These are phyloP conservation scores for Globia sparganii DNA, from an alignment of 2,888 invertebrate genomes.

Conservation along the genomic window DNA sequence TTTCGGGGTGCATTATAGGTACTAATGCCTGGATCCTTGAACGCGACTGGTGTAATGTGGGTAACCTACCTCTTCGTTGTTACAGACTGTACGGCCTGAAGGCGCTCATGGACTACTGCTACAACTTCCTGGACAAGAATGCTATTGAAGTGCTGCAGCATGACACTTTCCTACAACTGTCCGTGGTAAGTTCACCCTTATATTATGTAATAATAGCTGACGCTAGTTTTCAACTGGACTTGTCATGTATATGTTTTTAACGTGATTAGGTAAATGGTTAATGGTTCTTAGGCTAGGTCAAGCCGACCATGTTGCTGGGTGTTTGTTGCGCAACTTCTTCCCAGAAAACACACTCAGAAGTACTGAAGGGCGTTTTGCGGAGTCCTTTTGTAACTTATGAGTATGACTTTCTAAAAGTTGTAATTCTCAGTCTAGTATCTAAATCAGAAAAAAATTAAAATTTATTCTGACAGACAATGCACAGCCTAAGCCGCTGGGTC, in stretches of 20 bases:
- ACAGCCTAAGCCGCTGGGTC: too few species aligned
- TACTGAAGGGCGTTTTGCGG: too few species aligned
- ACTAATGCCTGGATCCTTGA: not conserved
- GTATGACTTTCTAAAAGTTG: too few species aligned
- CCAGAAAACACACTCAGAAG: too few species aligned
- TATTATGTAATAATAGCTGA: too few species aligned
- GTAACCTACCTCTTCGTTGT: not conserved
- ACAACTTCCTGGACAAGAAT: conserved; percentile 97
- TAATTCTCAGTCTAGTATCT: too few species aligned
- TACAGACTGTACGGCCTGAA: conserved; percentile 91
- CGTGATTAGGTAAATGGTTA: not conserved
- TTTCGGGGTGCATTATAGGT: too few species aligned
- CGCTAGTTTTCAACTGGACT: not conserved
- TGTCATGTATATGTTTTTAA: not conserved
- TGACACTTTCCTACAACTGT: conserved; percentile 95
- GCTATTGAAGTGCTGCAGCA: conserved; percentile 96
- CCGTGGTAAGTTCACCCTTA: conserved; percentile 92
- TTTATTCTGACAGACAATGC: too few species aligned
- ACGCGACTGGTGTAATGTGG: not conserved
- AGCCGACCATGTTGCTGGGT: not conserved
- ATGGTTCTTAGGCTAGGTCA: not conserved
- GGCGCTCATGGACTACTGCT: conserved; percentile 94
- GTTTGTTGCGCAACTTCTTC: not conserved
- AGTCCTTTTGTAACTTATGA: too few species aligned
- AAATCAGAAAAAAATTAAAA: too few species aligned